Percentiles rank a stretch among this genome's conserved stretches.
These are phyloP conservation scores for Clarias batrachus DNA, from an alignment of 2,113 vertebrate genomes.

Conservation along the genomic window DNA sequence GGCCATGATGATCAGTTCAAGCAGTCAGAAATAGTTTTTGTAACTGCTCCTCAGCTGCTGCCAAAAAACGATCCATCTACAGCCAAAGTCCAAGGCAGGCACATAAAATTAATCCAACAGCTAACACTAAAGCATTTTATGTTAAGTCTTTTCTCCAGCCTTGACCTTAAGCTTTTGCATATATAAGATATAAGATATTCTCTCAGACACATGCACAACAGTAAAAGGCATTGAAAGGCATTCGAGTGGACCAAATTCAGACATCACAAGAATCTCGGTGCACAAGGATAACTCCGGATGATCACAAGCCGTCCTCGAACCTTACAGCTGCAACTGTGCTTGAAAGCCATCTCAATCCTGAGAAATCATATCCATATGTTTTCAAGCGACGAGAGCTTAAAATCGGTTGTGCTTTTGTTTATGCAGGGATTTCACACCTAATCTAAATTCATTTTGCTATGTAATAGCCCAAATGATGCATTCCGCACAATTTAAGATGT, in stretches of 20 bases:
- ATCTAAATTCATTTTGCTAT: neutral
- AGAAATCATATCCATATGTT: neutral
- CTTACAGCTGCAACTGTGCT: slow-evolving; percentile 25
- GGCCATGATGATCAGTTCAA: slow-evolving; percentile 36
- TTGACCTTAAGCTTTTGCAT: neutral
- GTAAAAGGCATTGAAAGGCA: neutral
- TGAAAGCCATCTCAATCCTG: slow-evolving; percentile 6
- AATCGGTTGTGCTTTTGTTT: slow-evolving; percentile 15
- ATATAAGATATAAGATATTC: slow-evolving; percentile 6
- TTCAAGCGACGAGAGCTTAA: slow-evolving; percentile 9
- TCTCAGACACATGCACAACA: slow-evolving; percentile 19
- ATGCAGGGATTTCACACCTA: neutral
- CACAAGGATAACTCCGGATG: slow-evolving; percentile 15
- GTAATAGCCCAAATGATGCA: neutral
- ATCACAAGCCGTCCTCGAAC: slow-evolving; percentile 15
- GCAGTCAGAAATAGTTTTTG: slow-evolving; percentile 18
- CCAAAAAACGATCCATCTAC: slow-evolving; percentile 41
- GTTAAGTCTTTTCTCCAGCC: slow-evolving; percentile 15
- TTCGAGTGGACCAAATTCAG: slow-evolving; percentile 23
- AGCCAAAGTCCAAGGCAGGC: neutral
- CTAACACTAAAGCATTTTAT: neutral
- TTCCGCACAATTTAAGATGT: slow-evolving; percentile 9
- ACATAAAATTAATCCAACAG: neutral
- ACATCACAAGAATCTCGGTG: slow-evolving; percentile 39
- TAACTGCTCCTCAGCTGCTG: slow-evolving; percentile 19